These are phyloP conservation scores for Pseudococcus jackbeardsleyi DNA, from an alignment of 2,888 invertebrate genomes.

Conservation along the genomic window DNA sequence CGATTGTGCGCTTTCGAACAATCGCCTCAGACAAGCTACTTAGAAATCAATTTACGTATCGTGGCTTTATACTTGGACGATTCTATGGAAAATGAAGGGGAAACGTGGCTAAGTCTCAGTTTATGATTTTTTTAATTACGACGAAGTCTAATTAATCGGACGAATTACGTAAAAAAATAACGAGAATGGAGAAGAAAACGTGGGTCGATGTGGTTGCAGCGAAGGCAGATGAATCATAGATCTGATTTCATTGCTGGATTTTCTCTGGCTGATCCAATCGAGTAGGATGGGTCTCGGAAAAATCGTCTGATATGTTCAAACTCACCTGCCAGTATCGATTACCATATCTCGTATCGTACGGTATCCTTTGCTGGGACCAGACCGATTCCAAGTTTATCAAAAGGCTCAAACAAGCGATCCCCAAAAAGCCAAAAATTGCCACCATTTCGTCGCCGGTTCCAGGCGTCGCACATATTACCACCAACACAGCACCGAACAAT, in stretches of 20 bases:
- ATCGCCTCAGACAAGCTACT: background rate
- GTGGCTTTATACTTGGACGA: background rate
- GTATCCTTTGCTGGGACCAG: constrained; percentile 10
- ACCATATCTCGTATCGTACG: constrained; percentile 19
- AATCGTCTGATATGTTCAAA: background rate
- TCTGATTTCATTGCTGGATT: background rate
- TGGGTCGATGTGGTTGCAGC: background rate
- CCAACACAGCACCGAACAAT: background rate
- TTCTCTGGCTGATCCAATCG: background rate
- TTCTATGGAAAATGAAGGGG: background rate
- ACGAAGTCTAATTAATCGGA: background rate
- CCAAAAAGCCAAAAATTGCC: background rate
- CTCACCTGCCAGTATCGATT: constrained; percentile 42
- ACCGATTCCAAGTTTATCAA: background rate
- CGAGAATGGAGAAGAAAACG: no score
- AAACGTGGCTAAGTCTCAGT: background rate
- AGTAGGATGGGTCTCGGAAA: background rate
- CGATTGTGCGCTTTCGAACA: background rate
- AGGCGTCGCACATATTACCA: constrained; percentile 38
- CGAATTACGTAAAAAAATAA: constrained; percentile 2
- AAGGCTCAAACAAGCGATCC: constrained; percentile 27
- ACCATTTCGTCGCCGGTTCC: constrained; percentile 14
- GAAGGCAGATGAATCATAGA: background rate
- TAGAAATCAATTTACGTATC: background rate
- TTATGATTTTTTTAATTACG: constrained; percentile 10